Evolutionary conservation across 1,140 invertebrate species (phyloP).

Genomic region (Saccostrea glomerata): DNA sequence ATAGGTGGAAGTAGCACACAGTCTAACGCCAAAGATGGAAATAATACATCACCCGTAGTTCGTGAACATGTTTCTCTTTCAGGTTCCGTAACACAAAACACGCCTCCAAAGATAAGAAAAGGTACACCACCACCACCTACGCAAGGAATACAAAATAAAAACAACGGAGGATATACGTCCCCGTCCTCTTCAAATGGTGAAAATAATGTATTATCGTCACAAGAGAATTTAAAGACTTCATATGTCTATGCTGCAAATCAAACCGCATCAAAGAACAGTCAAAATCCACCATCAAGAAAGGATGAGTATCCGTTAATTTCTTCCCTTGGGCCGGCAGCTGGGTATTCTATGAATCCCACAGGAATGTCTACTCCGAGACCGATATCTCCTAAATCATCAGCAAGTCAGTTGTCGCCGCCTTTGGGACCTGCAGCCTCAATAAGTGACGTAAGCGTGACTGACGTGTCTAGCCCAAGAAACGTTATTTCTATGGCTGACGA

Average conservation of each 20-base stretch:
- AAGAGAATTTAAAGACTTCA: neutral
- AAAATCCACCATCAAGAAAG: neutral
- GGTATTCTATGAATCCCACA: conserved; percentile 30
- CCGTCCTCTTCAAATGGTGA: neutral
- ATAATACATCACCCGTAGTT: neutral
- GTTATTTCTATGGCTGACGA: conserved; percentile 61
- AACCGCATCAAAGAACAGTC: neutral
- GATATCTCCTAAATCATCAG: conserved; percentile 13
- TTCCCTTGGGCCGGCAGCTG: conserved; percentile 48
- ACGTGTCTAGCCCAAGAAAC: conserved; percentile 1
- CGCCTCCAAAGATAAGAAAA: neutral
- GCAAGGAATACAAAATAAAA: neutral
- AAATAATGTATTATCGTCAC: neutral
- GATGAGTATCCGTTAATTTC: conserved; percentile 44
- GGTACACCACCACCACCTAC: neutral
- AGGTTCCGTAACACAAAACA: neutral
- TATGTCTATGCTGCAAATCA: neutral
- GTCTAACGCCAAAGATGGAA: neutral
- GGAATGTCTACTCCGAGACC: conserved; percentile 33
- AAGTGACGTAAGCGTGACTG: conserved; percentile 38
- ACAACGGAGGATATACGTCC: neutral
- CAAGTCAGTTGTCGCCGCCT: neutral
- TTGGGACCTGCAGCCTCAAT: neutral
- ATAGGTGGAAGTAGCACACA: neutral
- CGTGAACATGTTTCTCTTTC: neutral